Evolutionary conservation across 1,140 invertebrate genomes (phyloP), one percentile per base, ranked within the genome.

Genomic region (Whitmania pigra): DNA sequence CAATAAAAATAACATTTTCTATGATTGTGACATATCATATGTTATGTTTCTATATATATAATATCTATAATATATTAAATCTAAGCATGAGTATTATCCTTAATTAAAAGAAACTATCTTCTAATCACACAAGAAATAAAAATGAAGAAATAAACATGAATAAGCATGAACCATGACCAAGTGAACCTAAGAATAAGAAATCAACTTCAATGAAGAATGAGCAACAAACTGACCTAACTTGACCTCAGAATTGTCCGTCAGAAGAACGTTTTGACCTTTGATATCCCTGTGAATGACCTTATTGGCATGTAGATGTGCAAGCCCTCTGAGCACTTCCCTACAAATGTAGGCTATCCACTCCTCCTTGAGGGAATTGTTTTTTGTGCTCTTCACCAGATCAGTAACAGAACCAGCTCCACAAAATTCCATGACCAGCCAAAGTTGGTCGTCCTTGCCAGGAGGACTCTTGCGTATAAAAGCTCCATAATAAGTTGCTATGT

Each of bases 321-420:
- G 73, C 29, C 73, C 73, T 29, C 63, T 49, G 27, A 74, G 53
- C 20, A 53, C 53, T 27, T 53, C 69, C 75, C 94, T 86, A 81
- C 93, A 97, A 76, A 99, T 95, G 82, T 99, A 99, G 57, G 97
- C 94, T 80, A 99, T 99, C 95, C 97, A 99, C 85, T 99, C 97
- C 84, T 99, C 97, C 83, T 97, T 99, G 67, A 99, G 84, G 75
- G 90, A 92, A 80, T 95, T 93, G 29, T 94, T 94, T 85, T 98
- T 97, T 20, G 73, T 73, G n/a, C 72, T 95, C 86, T 99, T 99
- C 55, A 99, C 95, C 79, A 99, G 86, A 85, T 99, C 97, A 72
- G 97, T 99, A 20, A 99, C 93, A 71, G 94, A 97, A 71, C 93
- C 97, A 80, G 94, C 95, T 77, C 96, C 96, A 86, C 97, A 99